phyloP scores from a whole-genome alignment of 2,797 vertebrate species.

The Gymnothorax javanicus region DNA sequence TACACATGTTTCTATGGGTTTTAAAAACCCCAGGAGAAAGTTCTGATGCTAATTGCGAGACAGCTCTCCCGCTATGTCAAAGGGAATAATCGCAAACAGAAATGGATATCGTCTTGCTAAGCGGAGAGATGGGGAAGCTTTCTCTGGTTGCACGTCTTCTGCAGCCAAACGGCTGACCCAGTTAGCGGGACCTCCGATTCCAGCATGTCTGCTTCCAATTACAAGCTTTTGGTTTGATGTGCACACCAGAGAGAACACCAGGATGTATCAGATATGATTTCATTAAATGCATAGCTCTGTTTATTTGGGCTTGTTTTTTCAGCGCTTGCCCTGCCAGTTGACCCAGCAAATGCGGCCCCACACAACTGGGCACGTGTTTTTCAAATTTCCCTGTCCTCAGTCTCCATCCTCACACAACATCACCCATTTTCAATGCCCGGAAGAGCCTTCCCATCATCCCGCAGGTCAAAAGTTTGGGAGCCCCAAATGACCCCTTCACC shows the following conservation, averaged over 20 bases:
- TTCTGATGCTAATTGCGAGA: conserved; percentile 55
- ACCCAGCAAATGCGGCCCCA: background rate
- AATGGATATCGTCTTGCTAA: conserved; percentile 49
- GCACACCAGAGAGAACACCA: background rate
- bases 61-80: conserved; percentile 38
- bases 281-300: conserved; percentile 13
- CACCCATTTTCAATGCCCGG: background rate
- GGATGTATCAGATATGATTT: conserved; percentile 19
- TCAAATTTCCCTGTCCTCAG: background rate
- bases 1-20: conserved; percentile 55
- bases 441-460: too few relatives aligned
- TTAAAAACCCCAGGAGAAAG: conserved; percentile 53
- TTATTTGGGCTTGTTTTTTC: conserved; percentile 17
- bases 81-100: conserved; percentile 44
- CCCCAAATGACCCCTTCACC: background rate
- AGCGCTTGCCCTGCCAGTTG: background rate
- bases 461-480: background rate
- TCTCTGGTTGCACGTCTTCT: background rate
- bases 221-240: background rate
- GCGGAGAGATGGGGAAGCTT: conserved; percentile 32
- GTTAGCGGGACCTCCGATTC: background rate
- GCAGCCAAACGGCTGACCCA: conserved; percentile 8
- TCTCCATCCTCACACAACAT: background rate
- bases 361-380: background rate
- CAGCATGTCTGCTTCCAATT: conserved; percentile 6